Conservation (phyloP, 2,888 invertebrate species). For the Acleris cristana region DNA sequence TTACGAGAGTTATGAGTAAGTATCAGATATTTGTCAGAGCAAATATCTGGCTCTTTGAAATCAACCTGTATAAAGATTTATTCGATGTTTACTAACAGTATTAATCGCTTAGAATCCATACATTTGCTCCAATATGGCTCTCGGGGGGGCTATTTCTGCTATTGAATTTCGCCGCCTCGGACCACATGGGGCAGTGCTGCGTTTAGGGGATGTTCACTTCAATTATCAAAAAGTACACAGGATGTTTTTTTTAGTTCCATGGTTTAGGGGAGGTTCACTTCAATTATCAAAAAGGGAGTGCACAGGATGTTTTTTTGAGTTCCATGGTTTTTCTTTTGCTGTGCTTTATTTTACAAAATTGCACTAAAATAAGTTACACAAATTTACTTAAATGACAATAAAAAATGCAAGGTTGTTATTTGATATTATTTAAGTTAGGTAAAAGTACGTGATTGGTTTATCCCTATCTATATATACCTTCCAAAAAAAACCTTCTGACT, state of each 20-base stretch:
- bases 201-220: slow-evolving; percentile 16
- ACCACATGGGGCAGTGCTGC: slow-evolving; percentile 14
- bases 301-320: neutral
- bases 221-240: slow-evolving; percentile 1
- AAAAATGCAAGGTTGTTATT: no score
- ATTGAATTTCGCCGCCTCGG: slow-evolving; percentile 17
- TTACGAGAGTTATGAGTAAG: no score
- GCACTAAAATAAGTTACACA: no score
- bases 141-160: slow-evolving; percentile 16
- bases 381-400: no score
- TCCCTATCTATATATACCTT: no score
- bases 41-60: neutral
- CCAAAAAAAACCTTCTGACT: no score
- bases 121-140: slow-evolving; percentile 3
- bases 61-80: slow-evolving; percentile 2
- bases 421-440: no score
- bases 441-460: no score
- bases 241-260: neutral
- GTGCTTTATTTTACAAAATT: no score
- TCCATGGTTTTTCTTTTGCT: neutral
- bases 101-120: slow-evolving; percentile 10
- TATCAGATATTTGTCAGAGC: no score
- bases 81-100: slow-evolving; percentile 14
- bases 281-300: slow-evolving; percentile 3
- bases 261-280: slow-evolving; percentile 8